Evolutionary conservation across 2,113 vertebrate genomes (phyloP), one percentile per base, ranked within the genome.

Genomic region (Mesoclemmys tuberculata): DNA sequence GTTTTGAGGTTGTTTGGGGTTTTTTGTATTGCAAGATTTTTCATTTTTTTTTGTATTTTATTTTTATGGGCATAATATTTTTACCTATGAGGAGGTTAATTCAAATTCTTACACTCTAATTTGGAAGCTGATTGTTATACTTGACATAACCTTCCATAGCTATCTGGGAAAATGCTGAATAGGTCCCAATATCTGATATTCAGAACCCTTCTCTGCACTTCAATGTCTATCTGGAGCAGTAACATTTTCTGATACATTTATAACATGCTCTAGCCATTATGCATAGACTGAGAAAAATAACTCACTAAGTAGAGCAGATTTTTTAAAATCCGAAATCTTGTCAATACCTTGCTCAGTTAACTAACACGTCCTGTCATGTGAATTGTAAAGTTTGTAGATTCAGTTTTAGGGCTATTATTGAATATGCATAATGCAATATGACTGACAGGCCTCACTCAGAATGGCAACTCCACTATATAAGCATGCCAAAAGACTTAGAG

Each of bases 11-110:
- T 4, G 75, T 0, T 58, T 61, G 56, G 24, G 10, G 10, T 31
- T 54, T 84, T 54, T 26, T 90, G 38, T 46, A 88, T 58, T 55
- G 2, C 22, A 77, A 35, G 24, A 2, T 49, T 83, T 85, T 29
- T 83, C 77, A 82, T 84, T 8, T 84, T 86, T 18, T 93, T 87
- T 35, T 64, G 6, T 35, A 35, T 56, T 56, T 56, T 49, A 49
- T 49, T 49, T 56, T 56, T 26, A 56, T 22, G 24, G 24, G 55
- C 22, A 56, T 56, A 56, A 56, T 56, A 56, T 92, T 12, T 14
- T 52, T 92, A 87, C 80, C n/a, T 61, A n/a, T 24, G 64, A 81
- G 48, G 1, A 82, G 58, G 1, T 54, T 81, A 52, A 80, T 91
- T 93, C 49, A 75, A 35, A 80, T 88, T 88, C 41, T 84, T 56